phyloP scores from a whole-genome alignment of 2,113 vertebrate species.

The Anser brachyrhynchus region DNA sequence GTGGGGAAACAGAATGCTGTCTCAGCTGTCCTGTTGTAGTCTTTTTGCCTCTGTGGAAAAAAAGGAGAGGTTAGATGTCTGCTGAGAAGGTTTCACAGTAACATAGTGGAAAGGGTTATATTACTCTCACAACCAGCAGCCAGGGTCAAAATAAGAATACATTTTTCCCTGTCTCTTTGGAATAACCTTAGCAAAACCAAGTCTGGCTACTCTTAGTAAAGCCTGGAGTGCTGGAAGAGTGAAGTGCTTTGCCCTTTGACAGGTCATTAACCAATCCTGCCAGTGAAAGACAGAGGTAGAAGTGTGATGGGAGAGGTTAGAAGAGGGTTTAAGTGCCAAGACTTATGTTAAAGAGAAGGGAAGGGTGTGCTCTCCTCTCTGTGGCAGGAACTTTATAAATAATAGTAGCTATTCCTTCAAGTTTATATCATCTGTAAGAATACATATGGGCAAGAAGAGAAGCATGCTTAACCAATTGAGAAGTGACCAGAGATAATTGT shows the following conservation, averaged over 20 bases:
- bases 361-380: background rate
- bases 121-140: background rate
- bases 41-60: background rate
- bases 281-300: background rate
- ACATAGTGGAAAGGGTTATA: background rate
- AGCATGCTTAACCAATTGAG: background rate
- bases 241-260: background rate
- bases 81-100: background rate
- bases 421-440: accelerated
- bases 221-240: background rate
- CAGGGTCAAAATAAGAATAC: too few relatives aligned
- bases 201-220: background rate
- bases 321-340: background rate
- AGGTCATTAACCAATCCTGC: background rate
- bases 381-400: background rate
- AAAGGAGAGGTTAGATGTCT: background rate
- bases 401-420: background rate
- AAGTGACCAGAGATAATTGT: background rate
- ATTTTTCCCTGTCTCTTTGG: background rate
- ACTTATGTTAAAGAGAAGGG: background rate
- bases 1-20: background rate
- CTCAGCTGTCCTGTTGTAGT: background rate
- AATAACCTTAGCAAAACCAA: background rate
- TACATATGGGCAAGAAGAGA: background rate
- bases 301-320: background rate